These are phyloP conservation scores for Allacma fusca DNA, from an alignment of 2,888 invertebrate species.

Conservation along the genomic window DNA sequence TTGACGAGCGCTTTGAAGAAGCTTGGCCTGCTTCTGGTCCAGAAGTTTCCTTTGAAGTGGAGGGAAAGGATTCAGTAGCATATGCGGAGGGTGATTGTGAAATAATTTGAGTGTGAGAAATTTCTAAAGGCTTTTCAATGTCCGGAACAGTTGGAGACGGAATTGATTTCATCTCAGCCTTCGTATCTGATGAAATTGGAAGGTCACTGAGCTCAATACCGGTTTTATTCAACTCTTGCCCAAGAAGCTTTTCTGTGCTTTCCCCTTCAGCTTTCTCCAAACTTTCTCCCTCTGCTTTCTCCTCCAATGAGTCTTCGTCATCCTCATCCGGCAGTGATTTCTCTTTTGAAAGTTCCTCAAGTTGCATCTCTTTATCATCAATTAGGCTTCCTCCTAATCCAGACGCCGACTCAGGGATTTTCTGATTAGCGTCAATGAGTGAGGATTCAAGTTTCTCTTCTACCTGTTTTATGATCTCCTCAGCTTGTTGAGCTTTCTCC, in stretches of 20 bases:
- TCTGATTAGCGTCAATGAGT: background rate
- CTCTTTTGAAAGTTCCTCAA: constrained; percentile 31
- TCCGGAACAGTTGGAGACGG: constrained; percentile 5
- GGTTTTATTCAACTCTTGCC: too few species aligned
- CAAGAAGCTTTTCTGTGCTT: background rate
- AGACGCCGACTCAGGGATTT: background rate
- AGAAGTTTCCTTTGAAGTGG: background rate
- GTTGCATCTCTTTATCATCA: constrained; percentile 36
- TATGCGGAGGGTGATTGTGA: background rate
- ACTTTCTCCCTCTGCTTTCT: constrained; percentile 35
- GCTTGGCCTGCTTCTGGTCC: background rate
- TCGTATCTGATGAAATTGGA: background rate
- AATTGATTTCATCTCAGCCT: background rate
- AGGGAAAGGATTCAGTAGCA: background rate
- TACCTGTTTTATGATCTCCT: constrained; percentile 46
- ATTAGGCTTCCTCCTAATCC: background rate
- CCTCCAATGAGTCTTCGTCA: constrained; percentile 29
- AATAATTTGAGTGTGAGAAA: constrained; percentile 5
- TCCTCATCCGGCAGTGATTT: constrained; percentile 44
- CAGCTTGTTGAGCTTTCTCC: constrained; percentile 46
- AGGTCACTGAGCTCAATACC: background rate
- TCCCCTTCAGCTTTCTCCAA: constrained; percentile 24
- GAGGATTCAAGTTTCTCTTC: constrained; percentile 35
- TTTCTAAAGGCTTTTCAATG: constrained; percentile 25
- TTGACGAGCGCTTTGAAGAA: background rate